phyloP scores from a whole-genome alignment of 2,888 invertebrate species.

The Pimpla rufipes region DNA sequence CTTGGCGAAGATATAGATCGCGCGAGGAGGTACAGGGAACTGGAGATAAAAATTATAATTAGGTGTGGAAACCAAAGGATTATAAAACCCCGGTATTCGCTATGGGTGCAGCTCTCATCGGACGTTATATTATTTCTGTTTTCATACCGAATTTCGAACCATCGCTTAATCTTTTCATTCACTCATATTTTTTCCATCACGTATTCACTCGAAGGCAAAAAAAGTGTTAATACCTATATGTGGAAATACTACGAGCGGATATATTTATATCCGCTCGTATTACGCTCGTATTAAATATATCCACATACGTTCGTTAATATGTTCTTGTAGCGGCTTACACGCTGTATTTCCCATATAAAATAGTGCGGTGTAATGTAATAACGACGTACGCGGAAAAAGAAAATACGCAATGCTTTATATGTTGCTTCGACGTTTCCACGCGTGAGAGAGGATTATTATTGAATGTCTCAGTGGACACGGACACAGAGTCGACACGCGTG shows the following conservation, averaged over 20 bases:
- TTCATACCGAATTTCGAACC: background rate
- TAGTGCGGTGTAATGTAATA: too few relatives aligned
- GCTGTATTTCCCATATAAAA: background rate
- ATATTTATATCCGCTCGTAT: too few relatives aligned
- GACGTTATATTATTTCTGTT: background rate
- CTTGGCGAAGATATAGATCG: conserved; percentile 20
- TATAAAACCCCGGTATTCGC: conserved; percentile 55
- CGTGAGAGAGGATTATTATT: conserved; percentile 32
- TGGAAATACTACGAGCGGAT: too few relatives aligned
- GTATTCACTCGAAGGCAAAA: too few relatives aligned
- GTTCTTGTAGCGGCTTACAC: background rate
- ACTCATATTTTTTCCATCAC: background rate
- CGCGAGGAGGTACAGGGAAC: conserved; percentile 19
- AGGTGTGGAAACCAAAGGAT: conserved; percentile 64
- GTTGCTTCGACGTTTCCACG: background rate
- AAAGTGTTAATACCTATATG: too few relatives aligned
- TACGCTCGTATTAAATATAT: background rate
- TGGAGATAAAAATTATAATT: conserved; percentile 68
- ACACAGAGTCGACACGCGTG: conserved; percentile 11
- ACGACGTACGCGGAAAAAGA: too few relatives aligned
- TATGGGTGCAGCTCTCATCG: conserved; percentile 26
- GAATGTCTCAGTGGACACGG: background rate
- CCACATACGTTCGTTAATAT: background rate
- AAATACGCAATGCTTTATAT: background rate
- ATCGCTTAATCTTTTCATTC: background rate